Base-by-base conservation (phyloP, 1,140 invertebrate species). In the Bombus confusus region DNA sequence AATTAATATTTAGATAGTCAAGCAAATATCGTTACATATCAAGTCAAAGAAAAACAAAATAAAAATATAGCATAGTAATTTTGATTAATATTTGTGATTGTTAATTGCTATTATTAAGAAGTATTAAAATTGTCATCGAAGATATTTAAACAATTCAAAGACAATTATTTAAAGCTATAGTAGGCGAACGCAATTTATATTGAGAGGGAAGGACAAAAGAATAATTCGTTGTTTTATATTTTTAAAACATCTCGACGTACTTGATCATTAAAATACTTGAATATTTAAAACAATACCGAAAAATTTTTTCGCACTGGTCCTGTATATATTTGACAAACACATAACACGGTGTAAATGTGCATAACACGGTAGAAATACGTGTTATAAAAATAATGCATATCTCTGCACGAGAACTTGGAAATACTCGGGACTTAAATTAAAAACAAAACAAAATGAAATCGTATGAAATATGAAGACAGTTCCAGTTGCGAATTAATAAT, bases 401-500 rank as follows among this genome's bases (percentile, higher is more conserved):
- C 47, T 22, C 18, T 31, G 28, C n/a, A 25, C 8, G 9, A 68
- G 2, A 62, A 12, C 12, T n/a, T n/a, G 28, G 59, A n/a, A n/a
- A n/a, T n/a, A 66, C 25, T 41, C 22, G 18, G 28, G 22, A 72
- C 8, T 10, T 18, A 31, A 47, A 31, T 10, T 22, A 47, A 47
- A 43, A 37, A 15, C 28, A 25, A 59, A 75, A 72, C 6, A n/a
- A 41, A 13, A 28, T 8, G 25, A 3, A 62, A 62, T 39, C 28
- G 22, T 15, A 15, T 57, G 34, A 59, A 59, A 59, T 13, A 28
- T 12, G 28, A n/a, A 28, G 28, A 62, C 72, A 68, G 71, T 39
- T 52, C 59, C 80, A 47, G 71, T 66, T n/a, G 69, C 71, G 80
- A 82, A 79, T 69, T 18, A 68, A 47, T 64, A 68, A 83, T 52